Conservation (phyloP, 2,888 invertebrate genomes). For the Encarsia formosa region DNA sequence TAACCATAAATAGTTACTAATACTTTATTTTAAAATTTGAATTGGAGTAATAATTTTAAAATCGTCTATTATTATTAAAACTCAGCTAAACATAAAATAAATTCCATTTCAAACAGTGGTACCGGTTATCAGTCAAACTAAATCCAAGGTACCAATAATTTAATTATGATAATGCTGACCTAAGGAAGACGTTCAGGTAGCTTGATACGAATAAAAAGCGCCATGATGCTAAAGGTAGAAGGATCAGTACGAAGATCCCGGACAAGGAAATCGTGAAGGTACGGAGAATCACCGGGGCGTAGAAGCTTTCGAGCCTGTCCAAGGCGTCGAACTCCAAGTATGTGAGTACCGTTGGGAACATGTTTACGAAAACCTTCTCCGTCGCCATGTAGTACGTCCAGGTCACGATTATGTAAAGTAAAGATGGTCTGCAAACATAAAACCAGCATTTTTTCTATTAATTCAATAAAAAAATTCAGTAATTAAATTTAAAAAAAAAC, state of each 20-base stretch:
- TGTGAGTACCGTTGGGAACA: conserved; percentile 59
- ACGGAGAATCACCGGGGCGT: conserved; percentile 64
- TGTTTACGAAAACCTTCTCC: conserved; percentile 67
- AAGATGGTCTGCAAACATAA: conserved; percentile 54
- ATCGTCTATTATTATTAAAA: no score
- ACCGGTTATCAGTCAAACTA: no score
- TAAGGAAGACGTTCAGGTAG: conserved; percentile 62
- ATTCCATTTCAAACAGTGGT: no score
- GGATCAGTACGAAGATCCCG: conserved; percentile 55
- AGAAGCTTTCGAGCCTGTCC: conserved; percentile 69
- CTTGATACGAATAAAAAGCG: conserved; percentile 58
- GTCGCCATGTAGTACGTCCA: conserved; percentile 69
- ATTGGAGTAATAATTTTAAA: no score
- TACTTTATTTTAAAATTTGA: no score
- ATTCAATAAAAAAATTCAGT: no score
- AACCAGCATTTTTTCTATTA: no score
- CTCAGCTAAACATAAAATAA: no score
- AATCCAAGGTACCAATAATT: no score
- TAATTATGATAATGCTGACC: no score
- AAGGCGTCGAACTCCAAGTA: conserved; percentile 60
- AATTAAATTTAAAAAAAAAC: no score
- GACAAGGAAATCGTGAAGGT: conserved; percentile 60
- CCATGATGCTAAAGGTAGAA: conserved; percentile 58
- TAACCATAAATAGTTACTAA: no score
- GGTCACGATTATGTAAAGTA: conserved; percentile 63